Evolutionary conservation across 2,113 vertebrate species (phyloP), one percentile per base, ranked within the genome.

Genomic region (Nothocercus julius): DNA sequence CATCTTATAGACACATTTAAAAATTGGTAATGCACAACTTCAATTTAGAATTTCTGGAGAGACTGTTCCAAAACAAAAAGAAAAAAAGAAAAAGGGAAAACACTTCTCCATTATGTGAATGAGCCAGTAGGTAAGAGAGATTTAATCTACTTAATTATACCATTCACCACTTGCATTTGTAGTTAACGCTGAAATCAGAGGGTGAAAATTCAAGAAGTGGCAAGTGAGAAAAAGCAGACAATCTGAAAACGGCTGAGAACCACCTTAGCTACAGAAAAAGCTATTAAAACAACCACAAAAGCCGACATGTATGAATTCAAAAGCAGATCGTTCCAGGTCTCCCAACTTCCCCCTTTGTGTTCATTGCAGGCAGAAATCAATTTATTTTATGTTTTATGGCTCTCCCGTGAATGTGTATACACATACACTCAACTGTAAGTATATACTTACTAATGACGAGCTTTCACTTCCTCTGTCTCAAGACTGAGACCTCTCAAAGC

Each of bases 131-230:
- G 85, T 78, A 85, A 70, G 47, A 87, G n/a, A 91, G 61, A 66
- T 95, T 89, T 89, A 89, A 95, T 84, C 82, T 88, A 63, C 53
- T 27, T 88, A 93, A 93, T 85, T 80, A 87, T 20, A 81, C 45
- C 80, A 68, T 83, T 93, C 88, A 47, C 32, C 58, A 93, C 58
- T 86, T 61, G 61, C 64, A 76, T 81, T 93, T 90, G 72, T 28
- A 95, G 80, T 62, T 86, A 83, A 38, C 45, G 78, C 7, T 85
- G 38, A 86, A 91, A 93, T 61, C 61, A 56, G 56, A 30, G 53
- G 27, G 28, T 86, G 62, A 97, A 30, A 95, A 94, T 87, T 78
- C 72, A 92, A 87, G 51, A 85, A 90, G 28, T 36, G 9, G 38
- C n/a, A 85, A 97, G 91, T 0, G 0, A 95, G 64, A 68, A 78